phyloP scores from a whole-genome alignment of 2,888 invertebrate species.

The Phasia obesa region DNA sequence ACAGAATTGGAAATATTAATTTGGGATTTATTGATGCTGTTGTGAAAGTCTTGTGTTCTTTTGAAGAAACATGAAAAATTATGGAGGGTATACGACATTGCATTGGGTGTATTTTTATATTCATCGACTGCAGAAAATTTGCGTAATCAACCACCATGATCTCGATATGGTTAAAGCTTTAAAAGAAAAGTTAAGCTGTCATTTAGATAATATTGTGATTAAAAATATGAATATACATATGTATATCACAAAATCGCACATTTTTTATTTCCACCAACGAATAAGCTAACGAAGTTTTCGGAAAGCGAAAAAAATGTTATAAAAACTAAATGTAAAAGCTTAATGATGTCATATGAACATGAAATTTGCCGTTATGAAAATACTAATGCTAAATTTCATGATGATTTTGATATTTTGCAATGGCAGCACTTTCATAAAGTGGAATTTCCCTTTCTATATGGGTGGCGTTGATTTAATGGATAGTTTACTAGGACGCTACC shows the following conservation, averaged over 20 bases:
- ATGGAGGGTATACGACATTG: conserved; percentile 49
- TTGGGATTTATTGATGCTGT: conserved; percentile 38
- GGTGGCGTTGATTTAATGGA: too few species aligned
- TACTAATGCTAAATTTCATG: conserved; percentile 41
- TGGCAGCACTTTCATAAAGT: conserved; percentile 10
- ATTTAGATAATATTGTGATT: too few species aligned
- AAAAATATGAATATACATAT: conserved; percentile 43
- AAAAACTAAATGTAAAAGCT: conserved; percentile 51
- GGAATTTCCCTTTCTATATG: conserved; percentile 7
- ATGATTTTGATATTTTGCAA: conserved; percentile 51
- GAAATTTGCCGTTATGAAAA: conserved; percentile 23
- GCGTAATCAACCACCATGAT: conserved; percentile 1
- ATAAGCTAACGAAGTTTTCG: conserved; percentile 52
- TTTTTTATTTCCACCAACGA: conserved; percentile 67
- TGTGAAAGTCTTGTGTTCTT: conserved; percentile 29
- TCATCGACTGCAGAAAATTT: conserved; percentile 37
- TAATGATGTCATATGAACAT: too few species aligned
- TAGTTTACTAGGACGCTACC: too few species aligned
- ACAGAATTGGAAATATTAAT: conserved; percentile 52
- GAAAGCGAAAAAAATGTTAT: conserved; percentile 42
- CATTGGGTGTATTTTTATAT: conserved; percentile 44
- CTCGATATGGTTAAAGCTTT: conserved; percentile 26
- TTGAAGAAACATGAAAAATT: conserved; percentile 57
- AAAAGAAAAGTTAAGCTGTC: too few species aligned
- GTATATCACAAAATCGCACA: conserved; percentile 57